These are phyloP conservation scores for Aphis gossypii DNA, from an alignment of 1,140 invertebrate species.

Conservation along the genomic window DNA sequence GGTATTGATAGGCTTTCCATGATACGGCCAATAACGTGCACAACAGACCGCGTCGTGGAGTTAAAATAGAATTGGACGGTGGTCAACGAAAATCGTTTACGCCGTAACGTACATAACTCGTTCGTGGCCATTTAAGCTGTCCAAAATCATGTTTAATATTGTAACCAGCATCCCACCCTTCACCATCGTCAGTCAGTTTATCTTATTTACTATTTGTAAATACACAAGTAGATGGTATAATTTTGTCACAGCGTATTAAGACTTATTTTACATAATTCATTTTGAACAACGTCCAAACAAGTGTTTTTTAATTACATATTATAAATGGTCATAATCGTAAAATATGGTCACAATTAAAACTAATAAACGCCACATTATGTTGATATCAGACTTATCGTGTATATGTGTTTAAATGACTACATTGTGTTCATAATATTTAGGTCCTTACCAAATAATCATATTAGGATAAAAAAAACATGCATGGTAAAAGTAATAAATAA, in stretches of 20 bases:
- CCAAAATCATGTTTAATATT: constrained; percentile 18
- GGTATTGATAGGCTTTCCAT: constrained; percentile 34
- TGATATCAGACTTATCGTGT: neutral
- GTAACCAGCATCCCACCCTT: neutral
- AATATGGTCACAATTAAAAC: neutral
- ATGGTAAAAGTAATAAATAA: neutral
- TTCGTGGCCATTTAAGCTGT: constrained; percentile 4
- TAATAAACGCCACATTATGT: neutral
- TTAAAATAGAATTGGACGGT: constrained; percentile 52
- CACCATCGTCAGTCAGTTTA: neutral
- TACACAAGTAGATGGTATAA: neutral
- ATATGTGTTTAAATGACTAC: neutral
- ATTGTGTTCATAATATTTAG: neutral
- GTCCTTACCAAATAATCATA: neutral
- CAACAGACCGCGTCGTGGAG: neutral
- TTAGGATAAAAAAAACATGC: neutral
- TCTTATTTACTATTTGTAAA: neutral
- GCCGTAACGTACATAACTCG: neutral
- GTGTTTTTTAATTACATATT: constrained; percentile 14
- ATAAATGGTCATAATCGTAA: neutral
- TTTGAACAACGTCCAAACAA: constrained; percentile 15
- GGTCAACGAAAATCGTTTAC: constrained; percentile 41
- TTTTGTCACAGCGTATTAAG: neutral
- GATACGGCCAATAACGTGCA: constrained; percentile 45
- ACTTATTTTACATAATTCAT: neutral